Base-by-base conservation (phyloP, 2,797 vertebrate species). In the Pangasius mekongensis region DNA sequence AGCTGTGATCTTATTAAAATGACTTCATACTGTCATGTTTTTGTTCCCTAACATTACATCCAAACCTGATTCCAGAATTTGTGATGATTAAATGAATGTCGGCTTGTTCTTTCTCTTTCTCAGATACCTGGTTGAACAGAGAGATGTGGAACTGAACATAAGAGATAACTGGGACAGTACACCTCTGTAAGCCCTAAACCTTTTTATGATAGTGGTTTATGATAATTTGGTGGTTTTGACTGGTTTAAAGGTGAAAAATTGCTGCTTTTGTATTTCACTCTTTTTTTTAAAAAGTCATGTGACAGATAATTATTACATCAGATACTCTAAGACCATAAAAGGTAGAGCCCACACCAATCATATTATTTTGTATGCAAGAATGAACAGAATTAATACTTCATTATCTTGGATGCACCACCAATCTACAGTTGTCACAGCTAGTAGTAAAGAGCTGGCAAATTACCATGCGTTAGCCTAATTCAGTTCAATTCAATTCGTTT, bases 161-260 rank as follows among this genome's bases (percentile, higher is more conserved):
- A 97, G 97, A 92, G 98, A 99, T 94, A 98, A 97, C 90, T 99
- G 98, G 98, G 97, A 99, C 96, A 99, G 98, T 92, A 99, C 97
- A 60, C 98, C 98, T 5, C 91, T 99, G 98, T 99, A 95, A 98
- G 98, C 97, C 88, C 52, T 9, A 60, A 64, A 36, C 30, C 6
- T 5, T 64, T n/a, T 71, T 1, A 52, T n/a, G 3, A 52, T n/a
- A 49, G 16, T 49, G 20, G 0, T 27, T 54, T 10, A 49, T 52
- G 3, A 52, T 52, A 1, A 54, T 30, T 3, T 33, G n/a, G 16
- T 54, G 54, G 49, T 78, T 56, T 76, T 14, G 10, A 49, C 24
- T 14, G 43, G 24, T 76, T 43, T 74, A 13, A 24, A 74, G 2
- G 8, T 71, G 33, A 43, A 73, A 73, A 43, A 20, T 8, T 24